Percentiles rank a stretch among this genome's conserved stretches.
Evolutionary conservation across 2,113 vertebrate genomes (phyloP).

Genomic region (Crotophaga sulcirostris): DNA sequence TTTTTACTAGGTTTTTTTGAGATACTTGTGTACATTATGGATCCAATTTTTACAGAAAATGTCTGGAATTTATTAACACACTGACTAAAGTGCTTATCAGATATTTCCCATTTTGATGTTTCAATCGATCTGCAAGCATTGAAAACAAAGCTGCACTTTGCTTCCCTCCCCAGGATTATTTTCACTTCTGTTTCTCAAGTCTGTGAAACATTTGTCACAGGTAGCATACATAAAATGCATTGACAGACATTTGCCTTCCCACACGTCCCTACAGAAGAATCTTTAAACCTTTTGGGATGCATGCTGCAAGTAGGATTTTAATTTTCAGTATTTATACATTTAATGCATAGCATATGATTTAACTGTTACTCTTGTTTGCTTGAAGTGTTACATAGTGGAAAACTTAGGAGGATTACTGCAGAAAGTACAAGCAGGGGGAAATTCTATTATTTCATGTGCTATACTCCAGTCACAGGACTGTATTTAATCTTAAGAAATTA

Average conservation of each 20-base stretch:
- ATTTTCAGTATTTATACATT: background rate
- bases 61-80: background rate
- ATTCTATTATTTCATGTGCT: background rate
- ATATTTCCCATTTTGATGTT: background rate
- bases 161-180: background rate
- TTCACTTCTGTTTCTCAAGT: background rate
- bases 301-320: background rate
- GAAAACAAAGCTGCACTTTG: background rate
- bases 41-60: background rate
- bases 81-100: background rate
- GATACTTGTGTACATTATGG: background rate
- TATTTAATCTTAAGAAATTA: background rate
- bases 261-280: background rate
- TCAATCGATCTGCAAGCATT: background rate
- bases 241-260: constrained; percentile 34
- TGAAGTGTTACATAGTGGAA: background rate
- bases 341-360: background rate
- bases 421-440: background rate
- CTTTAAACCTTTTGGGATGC: background rate
- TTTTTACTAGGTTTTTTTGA: background rate
- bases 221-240: constrained; percentile 18
- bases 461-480: background rate
- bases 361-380: background rate
- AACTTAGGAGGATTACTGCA: background rate
- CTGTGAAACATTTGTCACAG: constrained; percentile 8